Conservation (phyloP, 2,113 vertebrate genomes). For the Corythoichthys haematopterus region DNA sequence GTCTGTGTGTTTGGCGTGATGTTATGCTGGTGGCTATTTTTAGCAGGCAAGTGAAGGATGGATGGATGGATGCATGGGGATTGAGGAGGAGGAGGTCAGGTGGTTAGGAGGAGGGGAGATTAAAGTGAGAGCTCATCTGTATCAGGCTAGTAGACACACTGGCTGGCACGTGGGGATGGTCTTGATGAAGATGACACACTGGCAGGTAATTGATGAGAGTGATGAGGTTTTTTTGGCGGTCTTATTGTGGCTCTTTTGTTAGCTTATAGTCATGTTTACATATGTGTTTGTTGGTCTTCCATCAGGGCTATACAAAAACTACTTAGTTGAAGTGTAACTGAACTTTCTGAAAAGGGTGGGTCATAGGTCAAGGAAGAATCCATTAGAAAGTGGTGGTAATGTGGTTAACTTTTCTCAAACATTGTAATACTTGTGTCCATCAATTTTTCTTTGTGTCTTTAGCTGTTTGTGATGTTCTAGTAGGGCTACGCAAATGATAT, state of each 20-base stretch:
- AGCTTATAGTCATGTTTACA: neutral
- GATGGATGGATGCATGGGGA: constrained; percentile 20
- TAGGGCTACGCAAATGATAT: neutral
- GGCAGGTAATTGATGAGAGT: constrained; percentile 48
- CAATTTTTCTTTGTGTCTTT: neutral
- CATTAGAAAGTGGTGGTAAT: neutral
- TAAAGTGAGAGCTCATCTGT: constrained; percentile 26
- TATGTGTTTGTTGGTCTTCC: neutral
- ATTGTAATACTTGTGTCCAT: neutral
- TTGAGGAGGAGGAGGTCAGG: constrained; percentile 32
- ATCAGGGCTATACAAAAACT: neutral
- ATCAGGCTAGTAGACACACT: constrained; percentile 25
- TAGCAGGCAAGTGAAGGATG: constrained; percentile 27
- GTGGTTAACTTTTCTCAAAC: neutral
- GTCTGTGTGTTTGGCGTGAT: constrained; percentile 8
- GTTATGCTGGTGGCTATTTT: constrained; percentile 23
- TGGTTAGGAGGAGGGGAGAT: constrained; percentile 31
- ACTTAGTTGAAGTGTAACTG: neutral
- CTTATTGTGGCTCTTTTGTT: neutral
- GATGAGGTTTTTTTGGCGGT: neutral
- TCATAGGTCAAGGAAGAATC: neutral
- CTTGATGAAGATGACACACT: constrained; percentile 41
- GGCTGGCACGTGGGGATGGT: constrained; percentile 38
- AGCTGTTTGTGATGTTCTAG: neutral
- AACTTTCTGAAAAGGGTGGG: neutral